Evolutionary conservation across 2,888 invertebrate species (phyloP).

Genomic region (Oeneis ivallda): DNA sequence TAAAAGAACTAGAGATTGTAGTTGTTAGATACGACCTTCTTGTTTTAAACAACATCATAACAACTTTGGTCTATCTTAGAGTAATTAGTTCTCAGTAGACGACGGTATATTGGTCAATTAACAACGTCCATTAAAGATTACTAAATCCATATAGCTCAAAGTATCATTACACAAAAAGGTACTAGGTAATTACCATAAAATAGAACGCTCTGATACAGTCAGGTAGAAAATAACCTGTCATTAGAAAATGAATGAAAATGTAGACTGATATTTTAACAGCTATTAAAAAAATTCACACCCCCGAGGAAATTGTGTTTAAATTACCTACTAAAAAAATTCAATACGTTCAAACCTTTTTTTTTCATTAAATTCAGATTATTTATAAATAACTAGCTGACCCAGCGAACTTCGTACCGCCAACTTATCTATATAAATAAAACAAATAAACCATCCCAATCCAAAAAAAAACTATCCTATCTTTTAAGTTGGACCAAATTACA

Average conservation of each 20-base stretch:
- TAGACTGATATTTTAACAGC: conserved; percentile 15
- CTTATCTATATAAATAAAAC: too few relatives aligned
- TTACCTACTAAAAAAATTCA: too few relatives aligned
- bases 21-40: too few relatives aligned
- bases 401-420: too few relatives aligned
- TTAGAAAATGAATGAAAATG: conserved; percentile 16
- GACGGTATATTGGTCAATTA: neutral
- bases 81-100: neutral
- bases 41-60: neutral
- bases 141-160: conserved; percentile 4
- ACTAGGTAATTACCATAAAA: conserved; percentile 12
- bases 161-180: conserved; percentile 12
- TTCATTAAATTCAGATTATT: too few relatives aligned
- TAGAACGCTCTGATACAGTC: conserved; percentile 10
- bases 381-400: too few relatives aligned
- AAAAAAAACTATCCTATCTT: too few relatives aligned
- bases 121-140: conserved; percentile 3
- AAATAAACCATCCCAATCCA: too few relatives aligned
- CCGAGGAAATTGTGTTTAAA: too few relatives aligned
- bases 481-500: too few relatives aligned
- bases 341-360: too few relatives aligned
- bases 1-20: too few relatives aligned
- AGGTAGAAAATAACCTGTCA: conserved; percentile 1
- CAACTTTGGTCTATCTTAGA: neutral
- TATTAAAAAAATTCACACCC: conserved; percentile 33